These are phyloP conservation scores for Mercenaria mercenaria DNA, from an alignment of 1,140 invertebrate genomes.

Conservation along the genomic window DNA sequence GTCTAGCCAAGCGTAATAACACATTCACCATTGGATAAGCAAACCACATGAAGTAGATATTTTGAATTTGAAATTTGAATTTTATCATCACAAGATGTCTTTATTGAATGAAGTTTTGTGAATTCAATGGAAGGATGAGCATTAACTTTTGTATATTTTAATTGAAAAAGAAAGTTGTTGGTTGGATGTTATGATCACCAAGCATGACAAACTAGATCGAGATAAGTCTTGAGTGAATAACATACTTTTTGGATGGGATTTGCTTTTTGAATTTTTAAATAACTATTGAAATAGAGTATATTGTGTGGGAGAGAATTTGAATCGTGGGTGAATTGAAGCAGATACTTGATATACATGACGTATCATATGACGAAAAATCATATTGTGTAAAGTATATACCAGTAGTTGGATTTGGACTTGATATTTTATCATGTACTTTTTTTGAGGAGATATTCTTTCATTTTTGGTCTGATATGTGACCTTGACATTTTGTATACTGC, in stretches of 20 bases:
- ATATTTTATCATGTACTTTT: too few relatives aligned
- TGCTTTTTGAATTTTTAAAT: neutral
- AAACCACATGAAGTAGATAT: neutral
- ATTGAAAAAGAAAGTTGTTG: constrained; percentile 5
- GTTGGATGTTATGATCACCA: neutral
- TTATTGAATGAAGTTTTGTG: neutral
- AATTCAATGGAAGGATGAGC: neutral
- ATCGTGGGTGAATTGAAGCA: neutral
- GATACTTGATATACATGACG: neutral
- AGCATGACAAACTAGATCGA: constrained; percentile 5
- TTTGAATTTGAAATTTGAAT: constrained; percentile 36
- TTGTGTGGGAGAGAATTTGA: neutral
- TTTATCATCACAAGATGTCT: neutral
- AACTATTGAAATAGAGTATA: neutral
- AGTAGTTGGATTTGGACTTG: too few relatives aligned
- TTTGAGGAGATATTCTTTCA: too few relatives aligned
- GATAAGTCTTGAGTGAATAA: neutral
- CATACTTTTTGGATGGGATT: neutral
- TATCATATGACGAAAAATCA: neutral
- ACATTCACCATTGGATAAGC: constrained; percentile 2
- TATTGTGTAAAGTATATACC: too few relatives aligned
- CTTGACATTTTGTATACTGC: neutral
- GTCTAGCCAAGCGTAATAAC: neutral
- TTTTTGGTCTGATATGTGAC: neutral
- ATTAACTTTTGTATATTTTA: neutral